phyloP scores from a whole-genome alignment of 2,113 vertebrate genomes.

The Vicugna pacos region DNA sequence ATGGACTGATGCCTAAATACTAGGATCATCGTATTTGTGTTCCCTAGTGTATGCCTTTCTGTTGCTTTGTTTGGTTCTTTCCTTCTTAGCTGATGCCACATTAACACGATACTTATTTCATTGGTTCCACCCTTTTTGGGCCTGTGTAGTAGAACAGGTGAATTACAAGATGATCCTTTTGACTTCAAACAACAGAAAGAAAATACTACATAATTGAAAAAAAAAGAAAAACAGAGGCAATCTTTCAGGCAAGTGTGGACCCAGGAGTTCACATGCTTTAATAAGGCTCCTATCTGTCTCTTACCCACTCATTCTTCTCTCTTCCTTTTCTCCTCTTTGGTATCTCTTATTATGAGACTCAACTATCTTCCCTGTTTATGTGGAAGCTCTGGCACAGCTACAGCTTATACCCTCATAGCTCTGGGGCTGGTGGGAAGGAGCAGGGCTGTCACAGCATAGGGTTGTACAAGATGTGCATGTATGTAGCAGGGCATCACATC shows the following conservation, averaged over 20 bases:
- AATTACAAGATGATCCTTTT: not conserved
- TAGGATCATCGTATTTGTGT: not conserved
- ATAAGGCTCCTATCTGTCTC: not conserved
- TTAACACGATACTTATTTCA: not conserved
- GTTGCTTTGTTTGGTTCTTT: not conserved
- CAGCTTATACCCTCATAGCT: not conserved
- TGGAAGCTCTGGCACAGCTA: not conserved
- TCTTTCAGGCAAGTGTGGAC: not conserved
- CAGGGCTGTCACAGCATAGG: fast-evolving
- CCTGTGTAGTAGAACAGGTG: not conserved
- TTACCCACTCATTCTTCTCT: not conserved
- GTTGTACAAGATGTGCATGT: not conserved
- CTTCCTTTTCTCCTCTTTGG: not conserved
- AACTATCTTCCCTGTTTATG: not conserved
- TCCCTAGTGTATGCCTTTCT: not conserved
- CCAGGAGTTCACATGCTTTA: not conserved
- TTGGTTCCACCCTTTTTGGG: not conserved
- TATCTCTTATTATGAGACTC: not conserved
- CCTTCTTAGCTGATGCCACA: not conserved
- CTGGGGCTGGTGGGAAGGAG: not conserved
- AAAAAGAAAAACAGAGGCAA: not conserved
- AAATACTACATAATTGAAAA: not conserved
- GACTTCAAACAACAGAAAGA: not conserved
- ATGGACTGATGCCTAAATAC: not conserved
- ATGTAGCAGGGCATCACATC: no score